Evolutionary conservation across 2,113 vertebrate species (phyloP).

Genomic region (Typhlomys cinereus): DNA sequence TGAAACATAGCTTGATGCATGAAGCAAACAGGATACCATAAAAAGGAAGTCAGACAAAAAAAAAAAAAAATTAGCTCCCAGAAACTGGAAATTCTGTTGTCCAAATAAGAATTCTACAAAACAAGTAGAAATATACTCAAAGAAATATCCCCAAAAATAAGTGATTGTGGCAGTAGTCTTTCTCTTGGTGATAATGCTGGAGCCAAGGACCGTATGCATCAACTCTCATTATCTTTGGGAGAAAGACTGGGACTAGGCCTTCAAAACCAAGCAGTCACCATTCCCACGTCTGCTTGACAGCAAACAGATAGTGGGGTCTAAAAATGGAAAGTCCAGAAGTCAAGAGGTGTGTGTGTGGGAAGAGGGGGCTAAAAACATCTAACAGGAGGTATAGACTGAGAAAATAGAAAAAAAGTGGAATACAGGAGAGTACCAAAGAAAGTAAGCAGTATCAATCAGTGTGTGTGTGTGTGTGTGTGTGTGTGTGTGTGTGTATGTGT

Average conservation of each 20-base stretch:
- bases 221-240: neutral
- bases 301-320: neutral
- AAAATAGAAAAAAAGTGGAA: neutral
- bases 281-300: neutral
- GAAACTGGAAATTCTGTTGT: neutral
- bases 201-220: neutral
- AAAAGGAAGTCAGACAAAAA: conserved; percentile 11
- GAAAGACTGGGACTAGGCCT: neutral
- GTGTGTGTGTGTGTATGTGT: too few relatives aligned
- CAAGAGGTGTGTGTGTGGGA: too few relatives aligned
- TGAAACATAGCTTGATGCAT: neutral
- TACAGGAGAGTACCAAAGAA: neutral
- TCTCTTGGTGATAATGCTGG: neutral
- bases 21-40: neutral
- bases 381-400: neutral
- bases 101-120: conserved; percentile 16
- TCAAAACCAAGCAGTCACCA: neutral
- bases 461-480: too few relatives aligned
- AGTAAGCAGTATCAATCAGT: too few relatives aligned
- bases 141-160: neutral
- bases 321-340: neutral
- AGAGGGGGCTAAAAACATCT: neutral
- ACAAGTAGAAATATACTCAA: conserved; percentile 19
- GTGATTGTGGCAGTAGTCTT: neutral
- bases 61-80: neutral